These are phyloP conservation scores for Myodes glareolus DNA, from an alignment of 2,113 vertebrate species.

Conservation along the genomic window DNA sequence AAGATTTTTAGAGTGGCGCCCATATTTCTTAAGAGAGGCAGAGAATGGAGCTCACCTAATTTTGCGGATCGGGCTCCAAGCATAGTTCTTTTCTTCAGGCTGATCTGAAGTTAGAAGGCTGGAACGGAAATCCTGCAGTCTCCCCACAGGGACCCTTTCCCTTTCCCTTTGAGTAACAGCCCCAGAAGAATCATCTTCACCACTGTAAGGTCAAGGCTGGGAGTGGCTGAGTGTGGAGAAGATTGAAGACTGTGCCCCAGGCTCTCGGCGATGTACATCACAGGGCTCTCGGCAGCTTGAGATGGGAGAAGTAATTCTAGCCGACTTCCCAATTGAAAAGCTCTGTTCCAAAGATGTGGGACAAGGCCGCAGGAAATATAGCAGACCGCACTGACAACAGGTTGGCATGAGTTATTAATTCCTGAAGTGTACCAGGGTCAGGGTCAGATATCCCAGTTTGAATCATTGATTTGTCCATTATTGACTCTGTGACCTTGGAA, in stretches of 20 bases:
- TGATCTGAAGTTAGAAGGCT: conserved; percentile 74
- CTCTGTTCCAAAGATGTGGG: background rate
- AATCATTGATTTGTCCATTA: background rate
- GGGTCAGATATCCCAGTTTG: background rate
- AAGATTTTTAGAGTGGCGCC: conserved; percentile 56
- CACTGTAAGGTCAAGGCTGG: conserved; percentile 60
- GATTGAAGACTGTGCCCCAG: conserved; percentile 51
- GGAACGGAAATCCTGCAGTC: conserved; percentile 61
- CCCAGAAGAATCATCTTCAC: conserved; percentile 65
- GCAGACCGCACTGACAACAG: background rate
- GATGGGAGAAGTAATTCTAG: background rate
- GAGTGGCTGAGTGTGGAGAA: conserved; percentile 69
- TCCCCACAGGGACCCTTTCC: conserved; percentile 56
- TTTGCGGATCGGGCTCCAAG: conserved; percentile 33
- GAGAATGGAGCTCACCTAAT: conserved; percentile 64
- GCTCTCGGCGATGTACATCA: conserved; percentile 17
- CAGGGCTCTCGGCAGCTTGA: background rate
- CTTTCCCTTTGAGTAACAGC: conserved; percentile 73
- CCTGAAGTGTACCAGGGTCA: background rate
- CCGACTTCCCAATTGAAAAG: conserved; percentile 32
- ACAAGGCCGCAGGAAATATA: background rate
- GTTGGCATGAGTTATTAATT: background rate
- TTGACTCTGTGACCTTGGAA: conserved; percentile 10
- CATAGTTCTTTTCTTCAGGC: conserved; percentile 56
- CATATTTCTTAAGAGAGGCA: conserved; percentile 71